Base-by-base conservation (phyloP, 2,888 invertebrate species). In the Tanypteryx hageni region DNA sequence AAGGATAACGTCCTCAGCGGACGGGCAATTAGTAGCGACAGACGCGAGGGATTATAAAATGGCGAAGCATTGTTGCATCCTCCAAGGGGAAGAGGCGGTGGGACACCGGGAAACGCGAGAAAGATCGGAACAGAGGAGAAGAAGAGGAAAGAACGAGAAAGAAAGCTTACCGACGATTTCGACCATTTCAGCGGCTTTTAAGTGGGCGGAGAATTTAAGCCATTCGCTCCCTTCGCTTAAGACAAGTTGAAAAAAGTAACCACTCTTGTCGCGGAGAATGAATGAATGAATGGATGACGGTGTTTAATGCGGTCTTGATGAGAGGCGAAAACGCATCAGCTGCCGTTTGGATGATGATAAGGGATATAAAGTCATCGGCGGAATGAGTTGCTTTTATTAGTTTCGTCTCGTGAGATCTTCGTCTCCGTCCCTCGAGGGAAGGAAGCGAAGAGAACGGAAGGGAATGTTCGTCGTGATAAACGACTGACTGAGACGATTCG, bases 251-350 rank as follows among this genome's bases (percentile, higher is more conserved):
- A 44, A 44, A 44, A 44, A 44, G 5, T 1, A 44, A 44, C 44
- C 44, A 44, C 44, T 44, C 44, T 44, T 44, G 44, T 44, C 44
- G 44, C 44, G 44, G 5, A 44, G 44, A 5, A 44, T 44, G 44
- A 44, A 44, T 22, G 27, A 22, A 27, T 11, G 22, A 14, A 76
- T 76, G n/a, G 76, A 76, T 76, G 76, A 27, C 27, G 22, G 22
- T 22, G 27, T 76, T 76, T 27, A 27, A 76, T 76, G 76, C 76
- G 27, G 76, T 27, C 76, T 76, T 76, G 76, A 76, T 76, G 76
- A 76, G 76, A 76, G 27, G 76, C 27, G 76, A 76, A 76, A 76
- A 22, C 22, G 22, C 22, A 27, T 27, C 22, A 27, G 22, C 27
- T 22, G 22, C 22, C 22, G 22, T 76, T 76, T 27, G 76, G 76